Percentiles rank a stretch among this genome's conserved stretches.
These are phyloP conservation scores for Dascyllus trimaculatus DNA, from an alignment of 2,113 vertebrate species.

Conservation along the genomic window DNA sequence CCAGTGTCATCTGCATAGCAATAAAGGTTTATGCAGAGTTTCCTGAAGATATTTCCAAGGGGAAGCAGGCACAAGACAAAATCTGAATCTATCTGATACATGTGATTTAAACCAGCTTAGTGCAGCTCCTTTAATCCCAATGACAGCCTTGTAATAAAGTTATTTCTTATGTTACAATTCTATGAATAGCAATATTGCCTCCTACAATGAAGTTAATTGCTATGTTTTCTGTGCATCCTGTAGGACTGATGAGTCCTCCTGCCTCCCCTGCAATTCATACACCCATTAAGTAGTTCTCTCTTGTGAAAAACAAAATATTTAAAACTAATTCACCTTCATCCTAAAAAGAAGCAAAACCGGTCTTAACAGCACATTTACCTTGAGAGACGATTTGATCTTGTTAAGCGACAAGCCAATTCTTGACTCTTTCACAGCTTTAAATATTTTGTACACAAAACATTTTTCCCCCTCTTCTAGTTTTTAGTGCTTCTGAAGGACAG, in stretches of 20 bases:
- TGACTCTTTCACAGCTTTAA: background rate
- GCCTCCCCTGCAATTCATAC: background rate
- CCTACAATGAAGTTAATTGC: background rate
- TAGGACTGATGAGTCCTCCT: background rate
- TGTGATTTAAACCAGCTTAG: no score
- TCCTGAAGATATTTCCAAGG: no score
- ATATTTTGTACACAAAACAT: background rate
- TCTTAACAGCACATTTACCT: background rate
- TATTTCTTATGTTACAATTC: no score
- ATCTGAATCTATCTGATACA: no score
- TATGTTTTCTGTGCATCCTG: background rate
- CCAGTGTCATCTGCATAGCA: no score
- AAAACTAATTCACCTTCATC: background rate
- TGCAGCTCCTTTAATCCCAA: no score
- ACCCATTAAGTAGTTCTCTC: background rate
- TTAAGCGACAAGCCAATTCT: background rate
- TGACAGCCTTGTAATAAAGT: no score
- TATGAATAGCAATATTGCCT: no score
- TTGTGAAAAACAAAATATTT: background rate
- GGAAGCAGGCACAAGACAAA: no score
- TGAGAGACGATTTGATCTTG: background rate
- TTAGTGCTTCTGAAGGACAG: constrained; percentile 24
- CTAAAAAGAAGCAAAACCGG: background rate
- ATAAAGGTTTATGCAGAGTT: no score
- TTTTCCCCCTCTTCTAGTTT: constrained; percentile 4